A percentile compares a stretch with the other conserved stretches of the same genome.
Conservation (phyloP, 2,888 invertebrate species). For the Nymphalis urticae region DNA sequence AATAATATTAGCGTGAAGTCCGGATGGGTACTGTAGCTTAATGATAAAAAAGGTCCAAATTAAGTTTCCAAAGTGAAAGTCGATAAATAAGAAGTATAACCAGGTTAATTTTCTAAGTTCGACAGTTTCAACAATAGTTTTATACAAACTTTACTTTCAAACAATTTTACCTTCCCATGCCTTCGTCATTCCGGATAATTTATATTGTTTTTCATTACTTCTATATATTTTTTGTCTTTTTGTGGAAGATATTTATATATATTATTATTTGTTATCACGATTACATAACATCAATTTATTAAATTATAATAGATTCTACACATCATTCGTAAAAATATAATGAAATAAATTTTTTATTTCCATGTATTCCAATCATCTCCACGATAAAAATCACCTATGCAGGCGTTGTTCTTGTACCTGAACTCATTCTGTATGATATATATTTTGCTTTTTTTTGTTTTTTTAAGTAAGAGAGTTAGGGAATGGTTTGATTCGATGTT, state of each 20-base stretch:
- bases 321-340: too few relatives aligned
- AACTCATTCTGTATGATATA: too few relatives aligned
- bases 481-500: too few relatives aligned
- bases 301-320: too few relatives aligned
- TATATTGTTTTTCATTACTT: slow-evolving; percentile 1
- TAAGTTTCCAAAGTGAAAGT: neutral
- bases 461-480: too few relatives aligned
- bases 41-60: slow-evolving; percentile 3
- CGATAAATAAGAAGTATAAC: neutral
- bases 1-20: too few relatives aligned
- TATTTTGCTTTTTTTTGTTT: too few relatives aligned
- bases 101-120: slow-evolving; percentile 9
- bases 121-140: slow-evolving; percentile 20
- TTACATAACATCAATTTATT: too few relatives aligned
- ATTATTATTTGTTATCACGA: neutral
- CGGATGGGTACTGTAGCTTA: neutral
- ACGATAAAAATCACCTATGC: too few relatives aligned
- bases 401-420: too few relatives aligned
- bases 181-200: neutral
- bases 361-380: too few relatives aligned
- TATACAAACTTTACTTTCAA: slow-evolving; percentile 1
- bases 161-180: slow-evolving; percentile 6
- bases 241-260: neutral
- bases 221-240: neutral
- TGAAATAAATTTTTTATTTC: too few relatives aligned